These are phyloP conservation scores for Epirrita christyi DNA, from an alignment of 2,888 invertebrate genomes.

Conservation along the genomic window DNA sequence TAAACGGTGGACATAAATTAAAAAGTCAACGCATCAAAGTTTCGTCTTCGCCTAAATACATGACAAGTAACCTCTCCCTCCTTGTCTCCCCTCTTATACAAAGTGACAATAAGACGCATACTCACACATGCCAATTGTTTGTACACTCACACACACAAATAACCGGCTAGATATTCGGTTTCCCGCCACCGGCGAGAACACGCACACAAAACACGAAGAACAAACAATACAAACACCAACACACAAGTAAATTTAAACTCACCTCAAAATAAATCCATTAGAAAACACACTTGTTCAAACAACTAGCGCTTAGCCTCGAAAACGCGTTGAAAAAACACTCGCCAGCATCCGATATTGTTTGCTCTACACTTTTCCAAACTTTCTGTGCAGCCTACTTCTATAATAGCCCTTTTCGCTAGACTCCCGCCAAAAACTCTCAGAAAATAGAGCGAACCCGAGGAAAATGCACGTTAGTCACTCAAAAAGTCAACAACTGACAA, in stretches of 20 bases:
- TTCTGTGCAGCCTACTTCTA: constrained; percentile 71
- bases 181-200: constrained; percentile 82
- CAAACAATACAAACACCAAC: constrained; percentile 84
- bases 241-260: constrained; percentile 84
- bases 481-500: constrained; percentile 3
- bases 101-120: constrained; percentile 81
- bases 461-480: constrained; percentile 40
- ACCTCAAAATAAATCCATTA: constrained; percentile 86
- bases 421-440: constrained; percentile 67
- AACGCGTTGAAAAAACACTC: constrained; percentile 84
- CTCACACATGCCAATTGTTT: constrained; percentile 72
- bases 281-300: constrained; percentile 86
- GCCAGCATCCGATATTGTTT: constrained; percentile 72
- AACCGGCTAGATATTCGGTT: constrained; percentile 82
- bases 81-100: constrained; percentile 76
- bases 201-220: constrained; percentile 80
- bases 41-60: constrained; percentile 82
- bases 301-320: constrained; percentile 85
- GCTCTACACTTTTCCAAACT: constrained; percentile 81
- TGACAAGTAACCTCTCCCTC: constrained; percentile 81
- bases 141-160: constrained; percentile 70
- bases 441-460: constrained; percentile 54
- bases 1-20: constrained; percentile 72
- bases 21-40: constrained; percentile 80
- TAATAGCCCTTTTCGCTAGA: constrained; percentile 53